Evolutionary conservation across 2,888 invertebrate genomes (phyloP).

Genomic region (Smittia aterrima): DNA sequence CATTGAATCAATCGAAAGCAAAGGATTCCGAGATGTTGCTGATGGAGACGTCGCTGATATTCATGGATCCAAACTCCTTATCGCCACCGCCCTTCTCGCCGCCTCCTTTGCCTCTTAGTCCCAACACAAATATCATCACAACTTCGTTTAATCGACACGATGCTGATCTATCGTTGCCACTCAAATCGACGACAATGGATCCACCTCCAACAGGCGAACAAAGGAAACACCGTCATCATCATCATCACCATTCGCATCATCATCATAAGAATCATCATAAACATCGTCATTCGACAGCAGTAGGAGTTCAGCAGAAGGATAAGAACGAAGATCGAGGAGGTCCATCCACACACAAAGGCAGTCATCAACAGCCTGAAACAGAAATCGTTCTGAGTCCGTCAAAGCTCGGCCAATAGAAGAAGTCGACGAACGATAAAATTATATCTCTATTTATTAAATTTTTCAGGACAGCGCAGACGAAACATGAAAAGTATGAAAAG

Average conservation of each 20-base stretch:
- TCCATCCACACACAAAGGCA: no score
- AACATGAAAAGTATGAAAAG: not conserved
- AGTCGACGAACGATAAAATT: no score
- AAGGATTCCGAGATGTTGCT: conserved; percentile 47
- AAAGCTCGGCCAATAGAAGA: conserved; percentile 52
- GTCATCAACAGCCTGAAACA: conserved; percentile 47
- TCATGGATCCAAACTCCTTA: conserved; percentile 45
- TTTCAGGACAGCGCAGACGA: not conserved
- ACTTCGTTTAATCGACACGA: conserved; percentile 43
- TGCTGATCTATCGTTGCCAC: conserved; percentile 43
- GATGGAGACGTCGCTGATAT: conserved; percentile 52
- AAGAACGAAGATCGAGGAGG: no score
- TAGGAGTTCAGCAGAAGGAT: conserved; percentile 19
- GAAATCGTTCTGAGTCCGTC: conserved; percentile 54
- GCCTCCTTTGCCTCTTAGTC: conserved; percentile 43
- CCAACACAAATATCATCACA: conserved; percentile 43
- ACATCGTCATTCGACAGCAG: conserved; percentile 23
- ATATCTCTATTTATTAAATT: not conserved
- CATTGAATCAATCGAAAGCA: conserved; percentile 48
- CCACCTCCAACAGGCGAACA: conserved; percentile 43
- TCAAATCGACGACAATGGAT: conserved; percentile 42
- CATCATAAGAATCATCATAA: no score
- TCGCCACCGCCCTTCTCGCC: conserved; percentile 44
- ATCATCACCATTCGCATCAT: conserved; percentile 40
- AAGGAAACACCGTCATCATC: conserved; percentile 40